These are phyloP conservation scores for Sebastes vulpes DNA, from an alignment of 2,797 vertebrate genomes.

Conservation along the genomic window DNA sequence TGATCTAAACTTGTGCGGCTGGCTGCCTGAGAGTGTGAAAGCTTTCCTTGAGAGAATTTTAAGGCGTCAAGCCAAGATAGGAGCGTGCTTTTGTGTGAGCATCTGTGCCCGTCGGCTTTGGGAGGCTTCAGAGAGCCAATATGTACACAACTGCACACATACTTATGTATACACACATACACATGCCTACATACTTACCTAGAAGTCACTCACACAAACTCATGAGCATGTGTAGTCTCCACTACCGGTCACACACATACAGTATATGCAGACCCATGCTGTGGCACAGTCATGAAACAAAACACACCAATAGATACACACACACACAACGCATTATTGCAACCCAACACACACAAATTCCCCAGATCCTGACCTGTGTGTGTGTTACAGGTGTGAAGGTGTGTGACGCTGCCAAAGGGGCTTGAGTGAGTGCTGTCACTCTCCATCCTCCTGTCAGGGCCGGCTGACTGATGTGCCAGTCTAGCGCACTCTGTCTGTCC, in stretches of 20 bases:
- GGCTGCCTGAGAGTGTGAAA: constrained; percentile 33
- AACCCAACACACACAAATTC: neutral
- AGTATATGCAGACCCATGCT: neutral
- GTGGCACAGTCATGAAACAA: neutral
- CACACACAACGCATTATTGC: neutral
- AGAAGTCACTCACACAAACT: neutral
- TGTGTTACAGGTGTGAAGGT: constrained; percentile 63
- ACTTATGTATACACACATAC: neutral
- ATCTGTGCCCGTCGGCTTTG: constrained; percentile 12
- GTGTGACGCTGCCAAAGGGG: constrained; percentile 33
- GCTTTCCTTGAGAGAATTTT: constrained; percentile 24
- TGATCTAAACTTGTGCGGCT: constrained; percentile 34
- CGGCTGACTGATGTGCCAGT: constrained; percentile 57
- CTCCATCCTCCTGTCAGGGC: constrained; percentile 49
- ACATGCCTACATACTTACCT: neutral
- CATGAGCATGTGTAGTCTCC: neutral
- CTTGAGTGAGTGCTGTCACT: constrained; percentile 69
- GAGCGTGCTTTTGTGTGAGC: constrained; percentile 23
- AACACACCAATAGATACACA: neutral
- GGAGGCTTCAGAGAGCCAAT: constrained; percentile 26
- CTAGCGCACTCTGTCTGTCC: constrained; percentile 43
- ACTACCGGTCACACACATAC: neutral
- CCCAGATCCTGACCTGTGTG: constrained; percentile 62
- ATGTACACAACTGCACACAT: constrained; percentile 7
- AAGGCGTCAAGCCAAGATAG: constrained; percentile 17